Evolutionary conservation across 2,113 vertebrate genomes (phyloP), one percentile per base, ranked within the genome.

Genomic region (Syngnathus scovelli): DNA sequence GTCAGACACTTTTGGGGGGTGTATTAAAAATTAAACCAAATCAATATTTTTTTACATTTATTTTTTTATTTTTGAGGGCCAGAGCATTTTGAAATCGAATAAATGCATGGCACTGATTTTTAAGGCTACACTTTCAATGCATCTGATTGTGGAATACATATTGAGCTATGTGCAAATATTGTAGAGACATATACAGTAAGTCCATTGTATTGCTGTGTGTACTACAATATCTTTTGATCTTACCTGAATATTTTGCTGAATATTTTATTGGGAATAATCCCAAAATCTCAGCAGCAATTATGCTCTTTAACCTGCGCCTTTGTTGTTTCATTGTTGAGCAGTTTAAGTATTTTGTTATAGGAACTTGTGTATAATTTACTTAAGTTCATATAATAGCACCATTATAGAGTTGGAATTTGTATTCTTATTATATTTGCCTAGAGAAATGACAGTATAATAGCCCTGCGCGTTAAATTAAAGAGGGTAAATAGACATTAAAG

Each of bases 401-500:
- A 48, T 36, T 16, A 59, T 27, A 16, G 36, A 18, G 27, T 36
- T 37, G 23, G 12, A 33, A 37, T 36, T 59, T 7, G 16, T 3
- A 36, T 37, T 37, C 56, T 15, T 23, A 37, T 59, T 11, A 16
- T 12, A 8, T 36, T 27, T 11, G 15, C 23, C 23, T 15, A 52
- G 12, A 12, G 21, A 33, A 58, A 56, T 46, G 54, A 51, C 16
- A 51, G 6, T n/a, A 51, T 51, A 51, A 51, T n/a, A 52, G 51
- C 9, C 51, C 21, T 33, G 1, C 6, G 23, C 10, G 27, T 55
- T 33, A 56, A 6, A 36, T 15, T 36, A 46, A n/a, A 51, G 51
- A 59, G 39, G 58, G 21, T 64, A 43, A 41, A 48, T 48, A 18
- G 23, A 64, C 1, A 23, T 55, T 67, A 62, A 73, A 64, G 56